Percentiles rank a stretch among this genome's conserved stretches.
phyloP scores from a whole-genome alignment of 2,888 invertebrate species.

The Chymomyza amoena region DNA sequence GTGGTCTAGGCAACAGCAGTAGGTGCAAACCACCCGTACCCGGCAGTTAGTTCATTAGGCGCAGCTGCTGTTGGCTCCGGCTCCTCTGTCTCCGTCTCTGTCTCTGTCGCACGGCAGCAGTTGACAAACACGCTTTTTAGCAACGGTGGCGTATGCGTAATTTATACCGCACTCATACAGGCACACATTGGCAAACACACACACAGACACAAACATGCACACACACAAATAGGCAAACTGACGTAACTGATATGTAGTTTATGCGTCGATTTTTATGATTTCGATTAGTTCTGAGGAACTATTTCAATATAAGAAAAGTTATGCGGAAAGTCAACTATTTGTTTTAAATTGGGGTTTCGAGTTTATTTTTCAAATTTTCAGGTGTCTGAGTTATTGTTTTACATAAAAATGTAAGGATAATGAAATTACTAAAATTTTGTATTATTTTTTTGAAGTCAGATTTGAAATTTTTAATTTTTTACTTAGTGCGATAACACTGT shows the following conservation, averaged over 20 bases:
- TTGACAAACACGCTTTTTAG: constrained; percentile 54
- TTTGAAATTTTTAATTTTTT: too few species aligned
- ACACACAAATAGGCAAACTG: constrained; percentile 16
- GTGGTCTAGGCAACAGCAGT: not conserved
- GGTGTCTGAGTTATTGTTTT: too few species aligned
- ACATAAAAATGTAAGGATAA: too few species aligned
- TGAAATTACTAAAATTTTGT: too few species aligned
- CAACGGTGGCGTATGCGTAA: constrained; percentile 55
- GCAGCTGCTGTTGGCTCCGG: constrained; percentile 29
- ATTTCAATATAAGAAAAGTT: too few species aligned
- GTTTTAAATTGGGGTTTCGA: too few species aligned
- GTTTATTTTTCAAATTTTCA: too few species aligned
- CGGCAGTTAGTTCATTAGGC: constrained; percentile 61
- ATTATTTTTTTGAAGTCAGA: too few species aligned
- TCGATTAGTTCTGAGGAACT: too few species aligned
- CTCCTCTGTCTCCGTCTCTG: too few species aligned
- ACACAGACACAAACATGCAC: constrained; percentile 6
- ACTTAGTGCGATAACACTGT: too few species aligned
- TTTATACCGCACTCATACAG: constrained; percentile 49
- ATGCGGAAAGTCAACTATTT: too few species aligned
- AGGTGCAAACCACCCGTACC: constrained; percentile 38
- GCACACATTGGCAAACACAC: constrained; percentile 10
- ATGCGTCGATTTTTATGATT: not conserved
- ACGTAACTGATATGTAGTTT: constrained; percentile 6
- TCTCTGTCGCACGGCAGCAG: constrained; percentile 21